These are phyloP conservation scores for Heliconius hewitsoni DNA, from an alignment of 1,140 invertebrate genomes.

Conservation along the genomic window DNA sequence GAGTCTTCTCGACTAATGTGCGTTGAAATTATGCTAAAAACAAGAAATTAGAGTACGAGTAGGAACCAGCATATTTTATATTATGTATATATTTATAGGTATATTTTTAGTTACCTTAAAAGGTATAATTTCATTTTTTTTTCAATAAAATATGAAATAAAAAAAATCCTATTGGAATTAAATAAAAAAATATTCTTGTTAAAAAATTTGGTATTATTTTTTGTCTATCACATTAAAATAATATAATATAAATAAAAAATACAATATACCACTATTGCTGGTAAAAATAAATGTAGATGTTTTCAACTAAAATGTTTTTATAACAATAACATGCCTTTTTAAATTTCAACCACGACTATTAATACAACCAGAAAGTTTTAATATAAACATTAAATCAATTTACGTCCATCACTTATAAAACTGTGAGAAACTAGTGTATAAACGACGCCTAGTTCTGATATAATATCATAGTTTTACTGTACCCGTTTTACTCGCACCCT, in stretches of 20 bases:
- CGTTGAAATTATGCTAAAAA: slow-evolving; percentile 70
- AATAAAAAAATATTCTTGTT: background rate
- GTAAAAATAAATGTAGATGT: too few relatives aligned
- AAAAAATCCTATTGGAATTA: background rate
- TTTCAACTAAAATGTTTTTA: too few relatives aligned
- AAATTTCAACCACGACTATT: too few relatives aligned
- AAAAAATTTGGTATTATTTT: background rate
- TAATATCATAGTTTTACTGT: slow-evolving; percentile 38
- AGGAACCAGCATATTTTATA: background rate
- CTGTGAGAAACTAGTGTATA: slow-evolving; percentile 75
- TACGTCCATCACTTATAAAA: slow-evolving; percentile 57
- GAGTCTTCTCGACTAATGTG: slow-evolving; percentile 63
- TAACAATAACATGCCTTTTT: too few relatives aligned
- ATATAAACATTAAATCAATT: slow-evolving; percentile 35
- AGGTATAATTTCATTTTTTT: too few relatives aligned
- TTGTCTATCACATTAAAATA: background rate
- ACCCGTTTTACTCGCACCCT: slow-evolving; percentile 16
- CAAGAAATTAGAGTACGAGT: slow-evolving; percentile 38
- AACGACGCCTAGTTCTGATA: slow-evolving; percentile 42
- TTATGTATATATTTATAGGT: slow-evolving; percentile 12
- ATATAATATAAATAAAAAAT: too few relatives aligned
- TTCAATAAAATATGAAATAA: too few relatives aligned
- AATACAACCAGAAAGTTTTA: too few relatives aligned
- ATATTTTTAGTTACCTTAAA: background rate
- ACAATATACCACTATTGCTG: too few relatives aligned